phyloP scores from a whole-genome alignment of 2,888 invertebrate genomes.

The Abrostola triplasia region DNA sequence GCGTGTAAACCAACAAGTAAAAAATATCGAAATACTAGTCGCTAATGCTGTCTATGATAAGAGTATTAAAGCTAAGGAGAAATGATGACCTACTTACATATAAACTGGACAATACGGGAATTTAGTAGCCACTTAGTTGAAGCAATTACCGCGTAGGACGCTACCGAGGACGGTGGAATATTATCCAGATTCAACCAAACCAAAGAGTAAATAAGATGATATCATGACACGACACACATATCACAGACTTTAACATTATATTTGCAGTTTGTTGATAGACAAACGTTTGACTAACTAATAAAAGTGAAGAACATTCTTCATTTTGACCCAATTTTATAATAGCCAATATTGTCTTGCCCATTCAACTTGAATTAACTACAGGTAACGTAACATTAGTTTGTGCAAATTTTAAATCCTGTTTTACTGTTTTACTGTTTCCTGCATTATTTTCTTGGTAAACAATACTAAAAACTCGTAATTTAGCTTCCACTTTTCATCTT shows the following conservation, averaged over 20 bases:
- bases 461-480: no score
- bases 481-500: neutral
- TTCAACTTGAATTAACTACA: no score
- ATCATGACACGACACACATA: neutral
- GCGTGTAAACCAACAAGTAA: neutral
- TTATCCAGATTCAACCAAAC: neutral
- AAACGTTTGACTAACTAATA: no score
- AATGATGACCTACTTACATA: constrained; percentile 1
- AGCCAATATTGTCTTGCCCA: no score
- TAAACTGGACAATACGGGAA: constrained; percentile 4
- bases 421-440: no score
- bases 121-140: neutral
- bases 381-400: no score
- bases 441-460: no score
- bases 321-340: no score
- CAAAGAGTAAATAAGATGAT: neutral
- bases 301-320: no score
- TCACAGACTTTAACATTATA: no score
- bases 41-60: neutral
- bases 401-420: no score
- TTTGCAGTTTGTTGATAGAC: no score
- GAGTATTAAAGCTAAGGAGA: neutral
- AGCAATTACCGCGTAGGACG: neutral
- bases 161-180: neutral
- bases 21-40: constrained; percentile 2